Percentiles rank a stretch among this genome's conserved stretches.
Conservation (phyloP, 2,797 vertebrate species). For the Chrosomus eos region DNA sequence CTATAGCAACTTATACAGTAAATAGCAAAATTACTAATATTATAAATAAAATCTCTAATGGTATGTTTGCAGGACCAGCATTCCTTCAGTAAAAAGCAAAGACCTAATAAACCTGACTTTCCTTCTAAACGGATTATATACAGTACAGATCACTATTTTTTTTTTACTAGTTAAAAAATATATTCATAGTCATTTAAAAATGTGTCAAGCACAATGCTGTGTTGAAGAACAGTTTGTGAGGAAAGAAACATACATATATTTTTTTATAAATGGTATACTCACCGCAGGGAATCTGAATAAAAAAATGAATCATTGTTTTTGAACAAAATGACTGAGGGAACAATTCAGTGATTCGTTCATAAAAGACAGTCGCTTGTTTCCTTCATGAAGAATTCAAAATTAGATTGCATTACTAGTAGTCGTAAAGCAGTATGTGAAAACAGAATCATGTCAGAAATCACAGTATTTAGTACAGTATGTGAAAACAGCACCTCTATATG, state of each 20-base stretch:
- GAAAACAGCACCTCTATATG: too few species aligned
- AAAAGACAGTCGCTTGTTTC: not conserved
- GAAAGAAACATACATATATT: not conserved
- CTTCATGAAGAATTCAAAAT: not conserved
- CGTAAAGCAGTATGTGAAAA: too few species aligned
- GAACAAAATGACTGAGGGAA: not conserved
- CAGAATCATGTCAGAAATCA: too few species aligned
- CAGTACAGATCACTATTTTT: not conserved
- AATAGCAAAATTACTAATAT: not conserved
- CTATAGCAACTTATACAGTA: not conserved
- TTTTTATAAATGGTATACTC: not conserved
- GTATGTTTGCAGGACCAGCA: conserved; percentile 3
- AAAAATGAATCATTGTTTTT: not conserved
- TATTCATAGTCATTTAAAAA: not conserved
- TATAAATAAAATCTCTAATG: not conserved
- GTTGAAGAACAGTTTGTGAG: not conserved
- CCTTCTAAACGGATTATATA: not conserved
- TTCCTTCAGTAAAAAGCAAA: not conserved
- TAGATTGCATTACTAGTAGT: too few species aligned
- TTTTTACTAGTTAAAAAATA: not conserved
- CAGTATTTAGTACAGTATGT: too few species aligned
- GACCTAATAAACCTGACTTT: conserved; percentile 1
- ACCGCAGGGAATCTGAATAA: not conserved
- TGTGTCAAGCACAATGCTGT: not conserved
- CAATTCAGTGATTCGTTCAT: not conserved